Percentiles rank a stretch among this genome's conserved stretches.
phyloP scores from a whole-genome alignment of 1,140 invertebrate genomes.

The Stenopsyche tienmushanensis region DNA sequence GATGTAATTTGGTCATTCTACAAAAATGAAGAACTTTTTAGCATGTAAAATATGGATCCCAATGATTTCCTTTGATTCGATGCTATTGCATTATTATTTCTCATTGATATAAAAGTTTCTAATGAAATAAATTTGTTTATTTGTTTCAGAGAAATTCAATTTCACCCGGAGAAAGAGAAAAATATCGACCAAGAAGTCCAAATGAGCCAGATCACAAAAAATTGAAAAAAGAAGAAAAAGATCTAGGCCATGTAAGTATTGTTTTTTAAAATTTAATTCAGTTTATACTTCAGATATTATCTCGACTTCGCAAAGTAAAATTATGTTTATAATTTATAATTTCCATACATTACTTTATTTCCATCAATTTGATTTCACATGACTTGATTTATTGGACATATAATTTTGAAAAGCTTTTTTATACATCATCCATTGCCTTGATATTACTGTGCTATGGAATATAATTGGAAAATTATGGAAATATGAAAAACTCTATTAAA shows the following conservation, averaged over 20 bases:
- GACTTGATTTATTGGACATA: neutral
- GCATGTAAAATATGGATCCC: no score
- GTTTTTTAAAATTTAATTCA: no score
- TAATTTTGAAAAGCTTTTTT: neutral
- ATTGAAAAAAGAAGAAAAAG: slow-evolving; percentile 78
- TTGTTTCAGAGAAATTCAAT: slow-evolving; percentile 80
- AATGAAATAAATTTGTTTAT: no score
- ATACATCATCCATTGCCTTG: neutral
- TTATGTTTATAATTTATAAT: neutral
- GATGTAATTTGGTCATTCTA: no score
- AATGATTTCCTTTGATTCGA: no score
- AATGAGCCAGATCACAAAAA: slow-evolving; percentile 68
- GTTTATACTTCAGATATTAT: no score
- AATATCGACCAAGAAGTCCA: slow-evolving; percentile 75
- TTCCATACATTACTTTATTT: neutral
- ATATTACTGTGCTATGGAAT: slow-evolving; percentile 1
- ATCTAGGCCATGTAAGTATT: slow-evolving; percentile 72
- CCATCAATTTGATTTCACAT: neutral
- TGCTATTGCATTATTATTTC: no score
- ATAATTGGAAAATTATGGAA: slow-evolving; percentile 2
- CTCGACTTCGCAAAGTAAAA: no score
- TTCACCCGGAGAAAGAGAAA: slow-evolving; percentile 83
- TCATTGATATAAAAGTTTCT: no score
- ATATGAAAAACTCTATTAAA: slow-evolving; percentile 9
- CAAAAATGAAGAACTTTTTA: no score